Percentiles rank a stretch among this genome's conserved stretches.
phyloP scores from a whole-genome alignment of 2,113 vertebrate genomes.

The Eupsittula cactorum region DNA sequence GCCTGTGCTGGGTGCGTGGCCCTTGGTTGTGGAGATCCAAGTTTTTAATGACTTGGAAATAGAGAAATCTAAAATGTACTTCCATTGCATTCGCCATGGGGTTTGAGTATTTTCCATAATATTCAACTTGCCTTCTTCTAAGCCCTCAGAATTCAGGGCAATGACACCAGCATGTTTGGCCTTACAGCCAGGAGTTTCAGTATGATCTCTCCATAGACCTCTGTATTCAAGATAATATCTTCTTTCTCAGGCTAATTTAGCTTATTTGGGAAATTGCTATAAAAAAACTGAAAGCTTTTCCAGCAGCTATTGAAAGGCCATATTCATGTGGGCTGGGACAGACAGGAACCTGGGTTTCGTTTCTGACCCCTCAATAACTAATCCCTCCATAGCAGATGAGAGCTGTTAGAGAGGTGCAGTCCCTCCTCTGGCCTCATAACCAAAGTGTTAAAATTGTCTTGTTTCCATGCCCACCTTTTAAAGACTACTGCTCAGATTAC shows the following conservation, averaged over 20 bases:
- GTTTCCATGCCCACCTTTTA: not conserved
- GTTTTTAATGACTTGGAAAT: not conserved
- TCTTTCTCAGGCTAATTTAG: not conserved
- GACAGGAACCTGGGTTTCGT: not conserved
- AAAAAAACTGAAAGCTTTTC: not conserved
- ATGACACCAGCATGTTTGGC: not conserved
- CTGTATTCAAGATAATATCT: not conserved
- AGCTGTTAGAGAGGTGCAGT: not conserved
- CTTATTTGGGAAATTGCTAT: not conserved
- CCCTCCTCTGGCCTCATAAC: not conserved
- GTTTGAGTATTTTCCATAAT: not conserved
- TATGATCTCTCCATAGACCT: not conserved
- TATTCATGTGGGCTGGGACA: not conserved
- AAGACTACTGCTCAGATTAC: not conserved
- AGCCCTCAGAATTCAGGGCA: not conserved
- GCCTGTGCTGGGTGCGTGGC: not conserved
- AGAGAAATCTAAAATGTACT: not conserved
- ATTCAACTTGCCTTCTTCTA: not conserved
- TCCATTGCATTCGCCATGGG: not conserved
- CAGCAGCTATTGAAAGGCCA: not conserved
- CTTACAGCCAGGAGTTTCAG: not conserved
- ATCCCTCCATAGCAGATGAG: not conserved
- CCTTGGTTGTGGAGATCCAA: not conserved
- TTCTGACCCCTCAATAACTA: not conserved
- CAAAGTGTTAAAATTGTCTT: not conserved